Base-by-base conservation (phyloP, 2,888 invertebrate species). In the Melieria crassipennis region DNA sequence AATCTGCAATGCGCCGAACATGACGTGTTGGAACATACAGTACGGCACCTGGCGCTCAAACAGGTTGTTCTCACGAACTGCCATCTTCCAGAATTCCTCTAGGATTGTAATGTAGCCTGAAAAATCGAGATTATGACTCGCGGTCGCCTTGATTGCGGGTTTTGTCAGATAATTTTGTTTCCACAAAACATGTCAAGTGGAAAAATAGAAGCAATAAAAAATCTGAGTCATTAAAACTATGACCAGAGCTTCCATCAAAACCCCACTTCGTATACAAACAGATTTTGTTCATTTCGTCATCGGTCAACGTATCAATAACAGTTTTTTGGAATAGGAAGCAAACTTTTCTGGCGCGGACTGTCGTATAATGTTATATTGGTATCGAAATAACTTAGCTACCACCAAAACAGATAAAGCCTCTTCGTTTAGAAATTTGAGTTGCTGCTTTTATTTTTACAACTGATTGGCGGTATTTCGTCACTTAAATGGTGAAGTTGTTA, bases 311-410 rank as follows among this genome's bases (percentile, higher is more conserved):
- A 46, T 71, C 48, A 55, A 71, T 30, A 6, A 48, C 46, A 62
- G 56, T 55, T 55, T 66, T 66, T 13, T 61, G 56, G 42, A 57
- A 52, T 50, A 57, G 16, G 10, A 47, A 5, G 60, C 13, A 61
- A 68, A 68, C 60, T 47, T 58, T 43, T 52, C 52, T 52, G 62
- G 62, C 42, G 46, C 69, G 16, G 56, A 7, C n/a, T 62, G 61
- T 61, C 78, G 78, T n/a, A 79, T 71, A 71, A 78, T 69, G 69
- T 79, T 64, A 73, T 79, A 79, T 69, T 80, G 76, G 73, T 79
- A 71, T 42, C 78, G 60, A 58, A 74, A 78, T 72, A 80, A 62
- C 69, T 78, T 76, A 30, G 74, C 78, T 7, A 77, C 77, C 48
- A 80, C 75, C 62, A 80, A 70, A 58, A 79, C 67, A 13, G 78